These are phyloP conservation scores for Catagonus wagneri DNA, from an alignment of 2,113 vertebrate species.

Conservation along the genomic window DNA sequence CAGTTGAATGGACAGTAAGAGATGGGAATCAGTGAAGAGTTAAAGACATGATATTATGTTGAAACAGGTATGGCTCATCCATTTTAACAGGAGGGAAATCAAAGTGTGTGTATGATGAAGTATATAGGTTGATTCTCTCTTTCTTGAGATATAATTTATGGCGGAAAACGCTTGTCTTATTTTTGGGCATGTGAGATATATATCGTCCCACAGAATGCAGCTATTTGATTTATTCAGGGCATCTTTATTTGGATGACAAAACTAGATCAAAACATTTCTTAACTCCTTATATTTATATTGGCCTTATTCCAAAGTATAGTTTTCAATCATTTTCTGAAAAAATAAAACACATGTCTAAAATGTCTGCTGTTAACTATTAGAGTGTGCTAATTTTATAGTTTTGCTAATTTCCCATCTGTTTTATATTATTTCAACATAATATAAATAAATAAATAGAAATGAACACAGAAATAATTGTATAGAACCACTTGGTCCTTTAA, in stretches of 20 bases:
- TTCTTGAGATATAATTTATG: not conserved
- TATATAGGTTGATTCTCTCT: not conserved
- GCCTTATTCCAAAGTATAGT: not conserved
- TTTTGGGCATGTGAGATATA: not conserved
- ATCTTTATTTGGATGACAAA: conserved; percentile 40
- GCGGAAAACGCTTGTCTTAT: not conserved
- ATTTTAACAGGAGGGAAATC: not conserved
- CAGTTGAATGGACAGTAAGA: not conserved
- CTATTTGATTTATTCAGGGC: conserved; percentile 36
- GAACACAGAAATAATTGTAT: not conserved
- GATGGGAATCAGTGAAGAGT: not conserved
- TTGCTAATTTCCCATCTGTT: not conserved
- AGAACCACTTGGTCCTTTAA: not conserved
- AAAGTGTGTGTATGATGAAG: not conserved
- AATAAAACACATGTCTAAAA: not conserved
- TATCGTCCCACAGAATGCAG: not conserved
- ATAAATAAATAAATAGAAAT: not conserved
- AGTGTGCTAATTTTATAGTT: not conserved
- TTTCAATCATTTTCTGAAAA: conserved; percentile 12
- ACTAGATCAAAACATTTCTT: conserved; percentile 33
- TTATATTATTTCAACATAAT: not conserved
- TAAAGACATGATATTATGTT: not conserved
- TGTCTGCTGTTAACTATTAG: not conserved
- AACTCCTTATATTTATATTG: not conserved
- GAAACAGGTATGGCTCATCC: not conserved